These are phyloP conservation scores for Semnornis frantzii DNA, from an alignment of 2,113 vertebrate species.

Conservation along the genomic window DNA sequence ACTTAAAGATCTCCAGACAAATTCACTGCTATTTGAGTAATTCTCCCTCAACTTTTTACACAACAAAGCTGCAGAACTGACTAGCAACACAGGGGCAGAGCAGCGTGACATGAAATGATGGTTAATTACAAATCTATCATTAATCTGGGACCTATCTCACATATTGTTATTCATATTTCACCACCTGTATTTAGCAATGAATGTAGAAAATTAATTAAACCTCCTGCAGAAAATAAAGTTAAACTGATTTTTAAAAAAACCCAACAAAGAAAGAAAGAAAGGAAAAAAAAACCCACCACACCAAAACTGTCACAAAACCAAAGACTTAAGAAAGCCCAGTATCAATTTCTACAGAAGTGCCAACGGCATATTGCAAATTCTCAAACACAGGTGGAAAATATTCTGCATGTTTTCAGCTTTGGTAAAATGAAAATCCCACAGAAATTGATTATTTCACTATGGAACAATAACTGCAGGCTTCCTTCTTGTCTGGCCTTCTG, in stretches of 20 bases:
- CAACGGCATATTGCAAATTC: background rate
- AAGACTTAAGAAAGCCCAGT: background rate
- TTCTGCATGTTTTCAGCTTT: background rate
- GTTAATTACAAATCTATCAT: background rate
- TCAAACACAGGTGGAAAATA: background rate
- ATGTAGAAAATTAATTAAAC: background rate
- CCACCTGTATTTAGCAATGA: background rate
- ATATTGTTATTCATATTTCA: background rate
- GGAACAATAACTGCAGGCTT: background rate
- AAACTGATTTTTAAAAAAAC: background rate
- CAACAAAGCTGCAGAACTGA: background rate
- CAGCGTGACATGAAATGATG: background rate
- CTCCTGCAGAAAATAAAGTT: background rate
- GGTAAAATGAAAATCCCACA: background rate
- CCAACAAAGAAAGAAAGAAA: background rate
- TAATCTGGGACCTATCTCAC: background rate
- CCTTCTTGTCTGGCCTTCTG: background rate
- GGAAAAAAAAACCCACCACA: too few species aligned
- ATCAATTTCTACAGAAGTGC: background rate
- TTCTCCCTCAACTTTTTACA: background rate
- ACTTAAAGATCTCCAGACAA: background rate
- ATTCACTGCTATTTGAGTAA: background rate
- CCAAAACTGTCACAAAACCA: background rate
- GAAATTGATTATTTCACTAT: slow-evolving; percentile 1
- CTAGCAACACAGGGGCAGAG: background rate